Conservation (phyloP, 2,888 invertebrate genomes). For the Pterostichus niger region DNA sequence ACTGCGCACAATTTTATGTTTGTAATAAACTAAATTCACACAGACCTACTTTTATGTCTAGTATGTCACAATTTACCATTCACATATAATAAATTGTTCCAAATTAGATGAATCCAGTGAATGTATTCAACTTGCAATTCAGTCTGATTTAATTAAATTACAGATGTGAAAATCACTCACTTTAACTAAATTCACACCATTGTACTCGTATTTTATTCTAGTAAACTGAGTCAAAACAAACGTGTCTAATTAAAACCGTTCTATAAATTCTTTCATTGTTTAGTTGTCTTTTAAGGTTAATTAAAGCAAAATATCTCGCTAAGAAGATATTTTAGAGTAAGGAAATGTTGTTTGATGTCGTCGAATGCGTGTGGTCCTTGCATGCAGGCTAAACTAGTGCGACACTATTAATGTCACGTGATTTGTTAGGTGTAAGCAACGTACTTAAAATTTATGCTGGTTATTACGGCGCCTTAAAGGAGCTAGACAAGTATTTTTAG, state of each 20-base stretch:
- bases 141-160: constrained; percentile 45
- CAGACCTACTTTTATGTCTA: not conserved
- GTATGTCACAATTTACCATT: constrained; percentile 41
- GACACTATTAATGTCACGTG: constrained; percentile 42
- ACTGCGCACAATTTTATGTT: not conserved
- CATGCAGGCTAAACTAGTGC: not conserved
- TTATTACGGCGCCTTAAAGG: constrained; percentile 47
- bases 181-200: constrained; percentile 47
- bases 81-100: constrained; percentile 40
- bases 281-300: constrained; percentile 9
- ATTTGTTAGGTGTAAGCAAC: constrained; percentile 56
- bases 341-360: constrained; percentile 7
- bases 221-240: constrained; percentile 20
- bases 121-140: constrained; percentile 21
- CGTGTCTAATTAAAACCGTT: constrained; percentile 35
- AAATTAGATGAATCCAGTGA: constrained; percentile 32
- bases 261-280: constrained; percentile 44
- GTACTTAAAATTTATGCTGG: constrained; percentile 29
- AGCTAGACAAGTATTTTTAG: constrained; percentile 45
- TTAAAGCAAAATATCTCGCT: constrained; percentile 4
- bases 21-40: not conserved
- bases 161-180: constrained; percentile 44
- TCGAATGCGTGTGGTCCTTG: constrained; percentile 35
- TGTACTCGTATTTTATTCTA: constrained; percentile 48
- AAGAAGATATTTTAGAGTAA: constrained; percentile 18